Percentiles rank a stretch among this genome's conserved stretches.
Evolutionary conservation across 2,888 invertebrate species (phyloP).

Genomic region (Beris morrisii): DNA sequence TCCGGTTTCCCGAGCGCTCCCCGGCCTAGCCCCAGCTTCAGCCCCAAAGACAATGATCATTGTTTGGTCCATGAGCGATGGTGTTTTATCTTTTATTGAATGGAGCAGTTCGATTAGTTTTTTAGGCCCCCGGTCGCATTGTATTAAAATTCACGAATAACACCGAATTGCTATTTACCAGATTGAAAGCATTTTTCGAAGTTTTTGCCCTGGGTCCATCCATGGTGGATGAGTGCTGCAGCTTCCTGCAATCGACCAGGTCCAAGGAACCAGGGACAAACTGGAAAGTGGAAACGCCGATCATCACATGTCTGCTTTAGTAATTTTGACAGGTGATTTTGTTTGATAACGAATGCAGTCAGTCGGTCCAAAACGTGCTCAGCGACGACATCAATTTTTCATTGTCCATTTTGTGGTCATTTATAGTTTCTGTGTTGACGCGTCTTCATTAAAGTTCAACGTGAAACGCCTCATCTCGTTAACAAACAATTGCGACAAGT

Average conservation of each 20-base stretch:
- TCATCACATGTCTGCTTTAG: constrained; percentile 39
- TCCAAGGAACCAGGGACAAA: constrained; percentile 41
- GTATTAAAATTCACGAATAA: constrained; percentile 38
- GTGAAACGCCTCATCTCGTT: neutral
- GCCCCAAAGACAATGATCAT: constrained; percentile 31
- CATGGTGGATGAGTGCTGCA: no score
- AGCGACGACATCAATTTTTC: constrained; percentile 30
- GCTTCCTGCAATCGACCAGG: constrained; percentile 39
- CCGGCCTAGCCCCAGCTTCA: neutral
- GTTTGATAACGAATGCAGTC: constrained; percentile 36
- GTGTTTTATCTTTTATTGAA: constrained; percentile 31
- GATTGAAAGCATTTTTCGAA: constrained; percentile 37
- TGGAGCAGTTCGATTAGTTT: constrained; percentile 21
- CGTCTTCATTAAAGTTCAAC: constrained; percentile 36
- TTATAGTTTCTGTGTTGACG: constrained; percentile 30
- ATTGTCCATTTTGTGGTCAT: constrained; percentile 20
- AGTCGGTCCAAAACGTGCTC: constrained; percentile 17
- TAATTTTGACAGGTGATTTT: constrained; percentile 44
- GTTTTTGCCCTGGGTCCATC: constrained; percentile 25
- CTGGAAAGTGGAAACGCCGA: constrained; percentile 20
- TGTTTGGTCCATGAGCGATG: constrained; percentile 25
- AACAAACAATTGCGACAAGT: no score
- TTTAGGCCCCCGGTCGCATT: constrained; percentile 27
- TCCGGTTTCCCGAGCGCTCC: neutral
- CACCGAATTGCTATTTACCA: constrained; percentile 34